These are phyloP conservation scores for Paralichthys olivaceus DNA, from an alignment of 2,113 vertebrate species.

Conservation along the genomic window DNA sequence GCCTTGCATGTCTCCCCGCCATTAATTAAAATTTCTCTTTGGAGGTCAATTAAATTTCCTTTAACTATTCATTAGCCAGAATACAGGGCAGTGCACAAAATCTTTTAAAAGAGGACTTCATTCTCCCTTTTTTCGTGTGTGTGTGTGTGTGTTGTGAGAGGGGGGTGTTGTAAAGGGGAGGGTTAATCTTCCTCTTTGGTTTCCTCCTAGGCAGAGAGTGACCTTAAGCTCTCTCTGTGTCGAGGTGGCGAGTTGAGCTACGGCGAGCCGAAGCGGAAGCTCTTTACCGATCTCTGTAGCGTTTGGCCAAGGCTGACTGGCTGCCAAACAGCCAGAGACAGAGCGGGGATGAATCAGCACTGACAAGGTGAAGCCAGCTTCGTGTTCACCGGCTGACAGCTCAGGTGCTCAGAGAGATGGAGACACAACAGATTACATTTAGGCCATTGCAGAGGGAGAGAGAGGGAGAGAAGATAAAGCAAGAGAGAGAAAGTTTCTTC, in stretches of 20 bases:
- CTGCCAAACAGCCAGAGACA: slow-evolving; percentile 74
- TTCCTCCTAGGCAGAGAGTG: slow-evolving; percentile 41
- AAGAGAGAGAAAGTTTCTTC: slow-evolving; percentile 33
- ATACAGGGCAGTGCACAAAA: slow-evolving; percentile 33
- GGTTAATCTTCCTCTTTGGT: slow-evolving; percentile 49
- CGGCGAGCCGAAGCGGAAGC: slow-evolving; percentile 34
- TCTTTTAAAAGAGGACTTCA: slow-evolving; percentile 50
- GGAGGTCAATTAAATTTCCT: slow-evolving; percentile 80
- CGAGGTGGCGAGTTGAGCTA: slow-evolving; percentile 37
- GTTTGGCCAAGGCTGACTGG: slow-evolving; percentile 75
- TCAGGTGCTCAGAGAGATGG: slow-evolving; percentile 77
- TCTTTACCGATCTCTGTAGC: slow-evolving; percentile 55
- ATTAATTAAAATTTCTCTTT: slow-evolving; percentile 82
- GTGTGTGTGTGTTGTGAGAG: slow-evolving; percentile 4
- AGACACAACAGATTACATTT: slow-evolving; percentile 77
- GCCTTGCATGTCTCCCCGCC: slow-evolving; percentile 60
- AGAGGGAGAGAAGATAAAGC: neutral
- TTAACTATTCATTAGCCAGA: slow-evolving; percentile 79
- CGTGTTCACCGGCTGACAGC: slow-evolving; percentile 73
- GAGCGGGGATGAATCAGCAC: slow-evolving; percentile 73
- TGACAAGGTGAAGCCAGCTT: slow-evolving; percentile 73
- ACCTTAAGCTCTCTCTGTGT: slow-evolving; percentile 38
- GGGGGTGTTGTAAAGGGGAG: neutral
- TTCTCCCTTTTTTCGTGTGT: slow-evolving; percentile 1
- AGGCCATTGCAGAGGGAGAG: slow-evolving; percentile 53